phyloP scores from a whole-genome alignment of 2,888 invertebrate genomes.

The Apodemia zela region DNA sequence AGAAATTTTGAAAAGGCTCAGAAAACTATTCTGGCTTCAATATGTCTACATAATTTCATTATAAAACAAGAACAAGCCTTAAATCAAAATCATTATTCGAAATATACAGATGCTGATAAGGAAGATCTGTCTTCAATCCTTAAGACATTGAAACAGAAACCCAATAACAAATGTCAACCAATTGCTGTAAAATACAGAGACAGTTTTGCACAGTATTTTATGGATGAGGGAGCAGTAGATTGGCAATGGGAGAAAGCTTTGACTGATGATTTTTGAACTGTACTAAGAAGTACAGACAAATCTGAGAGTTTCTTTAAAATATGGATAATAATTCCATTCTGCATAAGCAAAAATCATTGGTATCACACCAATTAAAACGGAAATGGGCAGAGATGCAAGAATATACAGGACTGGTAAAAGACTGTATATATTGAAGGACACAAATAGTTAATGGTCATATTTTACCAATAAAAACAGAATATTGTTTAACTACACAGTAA shows the following conservation, averaged over 20 bases:
- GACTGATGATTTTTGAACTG: slow-evolving; percentile 1
- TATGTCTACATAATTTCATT: slow-evolving; percentile 6
- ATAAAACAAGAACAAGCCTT: background rate
- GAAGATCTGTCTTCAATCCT: background rate
- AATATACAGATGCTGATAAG: background rate
- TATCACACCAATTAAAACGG: too few relatives aligned
- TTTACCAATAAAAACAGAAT: too few relatives aligned
- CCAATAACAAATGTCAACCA: slow-evolving; percentile 2
- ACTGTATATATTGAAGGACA: too few relatives aligned
- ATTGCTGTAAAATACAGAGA: background rate
- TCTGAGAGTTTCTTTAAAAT: background rate
- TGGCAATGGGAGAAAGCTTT: slow-evolving; percentile 1
- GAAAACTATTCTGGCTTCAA: background rate
- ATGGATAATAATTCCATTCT: too few relatives aligned
- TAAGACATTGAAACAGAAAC: background rate
- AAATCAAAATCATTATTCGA: background rate
- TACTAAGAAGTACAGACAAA: background rate
- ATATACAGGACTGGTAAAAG: too few relatives aligned
- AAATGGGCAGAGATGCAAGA: too few relatives aligned
- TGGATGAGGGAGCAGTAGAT: background rate
- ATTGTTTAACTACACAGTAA: too few relatives aligned
- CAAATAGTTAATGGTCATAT: too few relatives aligned
- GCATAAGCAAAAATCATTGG: too few relatives aligned
- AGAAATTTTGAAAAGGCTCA: background rate
- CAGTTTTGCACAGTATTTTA: background rate